Evolutionary conservation across 1,140 invertebrate genomes (phyloP).

Genomic region (Aphelenchoides fujianensis): DNA sequence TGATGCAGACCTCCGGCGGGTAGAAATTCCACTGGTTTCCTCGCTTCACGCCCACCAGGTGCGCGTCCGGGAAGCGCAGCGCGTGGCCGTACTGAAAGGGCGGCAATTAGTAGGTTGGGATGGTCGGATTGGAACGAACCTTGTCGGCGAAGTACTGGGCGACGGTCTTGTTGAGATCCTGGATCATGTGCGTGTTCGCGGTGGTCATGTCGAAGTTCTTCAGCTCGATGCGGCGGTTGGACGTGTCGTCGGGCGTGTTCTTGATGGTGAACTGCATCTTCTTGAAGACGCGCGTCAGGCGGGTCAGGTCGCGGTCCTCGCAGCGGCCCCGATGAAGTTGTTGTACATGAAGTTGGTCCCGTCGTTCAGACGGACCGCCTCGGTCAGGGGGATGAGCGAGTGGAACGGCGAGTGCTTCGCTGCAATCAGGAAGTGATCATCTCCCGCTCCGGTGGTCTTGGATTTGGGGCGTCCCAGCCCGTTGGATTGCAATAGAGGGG

Average conservation of each 20-base stretch:
- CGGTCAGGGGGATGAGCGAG: background rate
- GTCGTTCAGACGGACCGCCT: background rate
- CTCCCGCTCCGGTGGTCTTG: too few relatives aligned
- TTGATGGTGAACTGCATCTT: background rate
- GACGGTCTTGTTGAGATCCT: background rate
- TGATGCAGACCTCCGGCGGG: background rate
- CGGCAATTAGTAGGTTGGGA: background rate
- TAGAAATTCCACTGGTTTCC: background rate
- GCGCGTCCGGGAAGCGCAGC: background rate
- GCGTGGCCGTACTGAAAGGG: background rate
- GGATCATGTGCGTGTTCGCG: background rate
- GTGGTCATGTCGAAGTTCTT: background rate
- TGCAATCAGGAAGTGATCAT: too few relatives aligned
- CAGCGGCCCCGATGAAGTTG: background rate
- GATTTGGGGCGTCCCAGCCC: too few relatives aligned
- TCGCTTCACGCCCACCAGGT: background rate
- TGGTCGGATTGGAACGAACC: background rate
- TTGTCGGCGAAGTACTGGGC: slow-evolving; percentile 1
- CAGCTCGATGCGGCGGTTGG: slow-evolving; percentile 6
- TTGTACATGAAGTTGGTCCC: background rate
- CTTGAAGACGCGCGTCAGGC: background rate
- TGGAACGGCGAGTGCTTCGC: slow-evolving; percentile 17
- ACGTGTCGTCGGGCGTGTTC: background rate
- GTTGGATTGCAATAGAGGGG: too few relatives aligned
- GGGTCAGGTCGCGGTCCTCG: background rate